A percentile compares a stretch with the other conserved stretches of the same genome.
Evolutionary conservation across 2,113 vertebrate species (phyloP).

Genomic region (Chinchilla lanigera): DNA sequence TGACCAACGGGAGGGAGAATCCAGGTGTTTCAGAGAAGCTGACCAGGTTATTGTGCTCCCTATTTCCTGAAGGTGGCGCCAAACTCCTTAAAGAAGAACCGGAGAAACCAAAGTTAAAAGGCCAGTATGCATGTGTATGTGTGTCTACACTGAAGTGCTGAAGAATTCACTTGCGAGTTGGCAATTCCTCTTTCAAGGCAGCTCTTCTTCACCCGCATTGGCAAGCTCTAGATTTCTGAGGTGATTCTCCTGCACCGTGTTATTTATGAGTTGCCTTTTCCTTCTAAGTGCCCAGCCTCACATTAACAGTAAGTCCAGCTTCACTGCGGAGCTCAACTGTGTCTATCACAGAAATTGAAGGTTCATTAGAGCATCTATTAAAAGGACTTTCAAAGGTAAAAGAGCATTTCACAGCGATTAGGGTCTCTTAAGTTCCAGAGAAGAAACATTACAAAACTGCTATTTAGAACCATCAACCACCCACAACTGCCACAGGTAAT

Average conservation of each 20-base stretch:
- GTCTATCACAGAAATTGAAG: conserved; percentile 36
- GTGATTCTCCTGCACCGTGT: neutral
- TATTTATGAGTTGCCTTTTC: conserved; percentile 52
- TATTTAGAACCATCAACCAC: neutral
- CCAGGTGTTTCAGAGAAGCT: neutral
- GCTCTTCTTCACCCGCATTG: neutral
- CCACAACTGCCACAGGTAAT: neutral
- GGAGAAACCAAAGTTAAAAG: neutral
- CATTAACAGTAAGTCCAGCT: conserved; percentile 12
- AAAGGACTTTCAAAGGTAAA: conserved; percentile 51
- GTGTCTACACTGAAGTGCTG: neutral
- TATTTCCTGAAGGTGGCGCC: conserved; percentile 89
- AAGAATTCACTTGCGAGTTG: neutral
- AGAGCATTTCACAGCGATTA: neutral
- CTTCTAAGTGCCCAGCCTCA: conserved; percentile 19
- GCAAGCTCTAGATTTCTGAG: neutral
- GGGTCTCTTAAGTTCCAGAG: neutral
- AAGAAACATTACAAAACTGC: conserved; percentile 41
- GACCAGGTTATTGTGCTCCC: conserved; percentile 56
- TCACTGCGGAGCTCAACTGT: neutral
- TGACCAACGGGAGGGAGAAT: neutral
- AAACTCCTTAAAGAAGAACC: conserved; percentile 85
- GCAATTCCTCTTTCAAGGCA: conserved; percentile 48
- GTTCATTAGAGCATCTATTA: conserved; percentile 53
- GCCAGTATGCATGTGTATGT: no score